A percentile compares a stretch with the other conserved stretches of the same genome.
Evolutionary conservation across 2,113 vertebrate species (phyloP).

Genomic region (Thamnaconus septentrionalis): DNA sequence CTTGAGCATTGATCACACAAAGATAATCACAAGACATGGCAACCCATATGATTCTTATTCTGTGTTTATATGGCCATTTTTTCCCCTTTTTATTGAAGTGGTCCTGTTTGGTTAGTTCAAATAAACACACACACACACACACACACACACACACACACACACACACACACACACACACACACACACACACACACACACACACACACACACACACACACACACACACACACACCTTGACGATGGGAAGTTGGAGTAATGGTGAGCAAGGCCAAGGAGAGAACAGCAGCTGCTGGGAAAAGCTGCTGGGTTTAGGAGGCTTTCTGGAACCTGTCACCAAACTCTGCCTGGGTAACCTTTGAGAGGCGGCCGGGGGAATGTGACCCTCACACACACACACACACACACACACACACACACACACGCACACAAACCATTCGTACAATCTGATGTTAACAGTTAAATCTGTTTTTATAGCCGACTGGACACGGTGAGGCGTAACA

Average conservation of each 20-base stretch:
- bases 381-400: constrained; percentile 2
- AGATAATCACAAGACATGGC: no score
- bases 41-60: no score
- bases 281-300: constrained; percentile 67
- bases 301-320: constrained; percentile 66
- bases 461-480: not conserved
- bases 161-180: no score
- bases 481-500: not conserved
- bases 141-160: not conserved
- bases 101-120: not conserved
- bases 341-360: constrained; percentile 47
- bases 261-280: constrained; percentile 62
- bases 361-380: constrained; percentile 10
- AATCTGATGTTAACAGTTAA: not conserved
- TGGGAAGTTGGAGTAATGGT: constrained; percentile 33
- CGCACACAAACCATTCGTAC: not conserved
- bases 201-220: not conserved
- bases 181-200: no score
- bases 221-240: not conserved
- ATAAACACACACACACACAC: not conserved
- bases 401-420: not conserved
- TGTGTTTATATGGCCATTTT: no score
- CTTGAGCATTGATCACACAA: no score
- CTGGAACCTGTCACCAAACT: constrained; percentile 65
- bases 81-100: no score